Evolutionary conservation across 2,797 vertebrate species (phyloP).

Genomic region (Schizopygopsis pylzovi): DNA sequence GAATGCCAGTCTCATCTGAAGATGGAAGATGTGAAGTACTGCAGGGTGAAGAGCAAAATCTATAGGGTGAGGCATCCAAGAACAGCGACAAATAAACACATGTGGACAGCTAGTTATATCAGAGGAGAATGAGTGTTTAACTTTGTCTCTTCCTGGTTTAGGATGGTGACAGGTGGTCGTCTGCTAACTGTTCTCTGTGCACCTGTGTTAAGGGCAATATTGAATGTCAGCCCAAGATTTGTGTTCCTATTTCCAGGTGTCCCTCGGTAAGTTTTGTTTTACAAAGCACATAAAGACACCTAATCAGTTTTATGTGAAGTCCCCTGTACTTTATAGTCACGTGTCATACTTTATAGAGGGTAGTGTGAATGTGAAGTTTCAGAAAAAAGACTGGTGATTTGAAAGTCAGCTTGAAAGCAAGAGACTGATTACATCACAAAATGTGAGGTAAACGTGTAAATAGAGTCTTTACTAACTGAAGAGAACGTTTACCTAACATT

Average conservation of each 20-base stretch:
- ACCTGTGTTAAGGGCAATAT: slow-evolving; percentile 89
- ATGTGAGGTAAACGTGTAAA: not conserved
- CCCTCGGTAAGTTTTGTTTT: slow-evolving; percentile 77
- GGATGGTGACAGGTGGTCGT: slow-evolving; percentile 98
- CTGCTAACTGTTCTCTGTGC: slow-evolving; percentile 93
- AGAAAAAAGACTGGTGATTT: not conserved
- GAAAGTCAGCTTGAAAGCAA: no score
- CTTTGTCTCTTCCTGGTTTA: not conserved
- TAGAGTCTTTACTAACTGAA: not conserved
- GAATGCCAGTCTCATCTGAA: slow-evolving; percentile 87
- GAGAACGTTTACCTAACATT: not conserved
- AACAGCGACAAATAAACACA: not conserved
- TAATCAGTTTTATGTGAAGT: not conserved
- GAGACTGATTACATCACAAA: not conserved
- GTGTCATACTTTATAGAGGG: not conserved
- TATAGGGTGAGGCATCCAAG: slow-evolving; percentile 85
- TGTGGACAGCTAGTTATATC: not conserved
- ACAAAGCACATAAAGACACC: slow-evolving; percentile 1
- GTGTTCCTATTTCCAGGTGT: slow-evolving; percentile 91
- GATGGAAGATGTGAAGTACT: slow-evolving; percentile 87
- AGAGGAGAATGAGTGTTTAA: not conserved
- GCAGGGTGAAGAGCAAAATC: slow-evolving; percentile 91
- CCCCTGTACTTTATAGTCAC: not conserved
- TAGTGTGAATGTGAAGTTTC: not conserved
- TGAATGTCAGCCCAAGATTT: slow-evolving; percentile 92